Evolutionary conservation across 2,888 invertebrate species (phyloP), one percentile per base, ranked within the genome.

Genomic region (Taphrorychus bicolor): DNA sequence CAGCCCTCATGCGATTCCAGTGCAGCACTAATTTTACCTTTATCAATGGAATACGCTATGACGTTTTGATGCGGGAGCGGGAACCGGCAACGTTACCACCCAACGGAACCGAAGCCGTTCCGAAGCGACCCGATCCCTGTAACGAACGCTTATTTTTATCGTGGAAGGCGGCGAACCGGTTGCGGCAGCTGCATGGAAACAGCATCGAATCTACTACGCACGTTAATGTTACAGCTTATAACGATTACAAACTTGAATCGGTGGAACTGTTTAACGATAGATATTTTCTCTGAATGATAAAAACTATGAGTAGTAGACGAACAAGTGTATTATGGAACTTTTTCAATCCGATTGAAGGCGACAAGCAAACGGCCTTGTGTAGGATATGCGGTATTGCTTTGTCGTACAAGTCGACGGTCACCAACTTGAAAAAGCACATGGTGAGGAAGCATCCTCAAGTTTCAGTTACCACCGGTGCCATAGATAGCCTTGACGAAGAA

Each of bases 361-460:
- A 51, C 2, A 17, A 21, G n/a, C 21, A 17, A 51, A 51, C 19
- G 18, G 51, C 51, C 7, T 17, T n/a, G 18, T 51, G 51, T 18
- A 51, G 18, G 9, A 17, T 19, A 19, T 51, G 51, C 4, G 18
- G n/a, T 18, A 19, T 18, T 5, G 5, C 19, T 2, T 17, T 51
- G 51, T 51, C 51, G 17, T 51, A 19, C 18, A 51, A 21, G n/a
- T 17, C 51, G 3, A 51, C 21, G 18, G 51, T 51, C 5, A 17
- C 51, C 2, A 51, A 51, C 19, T 21, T 51, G n/a, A 51, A 21
- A 51, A 51, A 51, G 51, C 51, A 51, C 18, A 19, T 51, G 51
- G n/a, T 19, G 9, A 51, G 21, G n/a, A 51, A 51, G 19, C 51
- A 51, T 51, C 51, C 51, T 2, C 32, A 32, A 32, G 32, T 32